Evolutionary conservation across 1,140 invertebrate genomes (phyloP), one percentile per base, ranked within the genome.

Genomic region (Heterodera schachtii): DNA sequence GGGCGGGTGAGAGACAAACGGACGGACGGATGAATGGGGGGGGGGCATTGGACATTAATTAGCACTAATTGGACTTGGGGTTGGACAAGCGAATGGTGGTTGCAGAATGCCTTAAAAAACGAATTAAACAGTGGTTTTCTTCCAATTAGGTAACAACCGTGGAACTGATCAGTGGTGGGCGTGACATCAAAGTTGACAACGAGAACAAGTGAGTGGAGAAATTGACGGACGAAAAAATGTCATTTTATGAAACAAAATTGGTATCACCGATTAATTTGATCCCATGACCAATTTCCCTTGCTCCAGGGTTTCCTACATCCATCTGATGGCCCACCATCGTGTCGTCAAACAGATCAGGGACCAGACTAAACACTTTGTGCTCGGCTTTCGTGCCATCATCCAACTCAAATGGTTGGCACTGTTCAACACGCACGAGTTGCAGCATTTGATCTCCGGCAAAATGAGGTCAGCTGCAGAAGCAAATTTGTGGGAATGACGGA

Each of bases 321-420:
- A 99, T 91, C 91, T 96, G 84, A 98, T 99, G 95, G 97, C 98
- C 3, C 95, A 97, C 90, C 98, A 98, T 90, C 93, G 96, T 82
- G 97, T 99, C 94, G 95, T 98, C 88, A 94, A 94, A 7, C 97
- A 98, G 92, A 98, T 97, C 81, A 94, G 95, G 87, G 95, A 98
- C 77, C 98, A 99, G 91, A 96, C 96, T 0, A 93, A 94, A 67
- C 95, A 96, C 8, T 99, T 99, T 89, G 96, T 97, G 52, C 94
- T 94, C 87, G 98, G 98, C 3, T 99, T 99, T 90, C 93, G 95
- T 82, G 95, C 95, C 8, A 95, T 99, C 76, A 94, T 99, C 64
- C 96, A 96, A 91, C 93, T 93, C 0, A 96, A 98, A 82, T 99
- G 97, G 96, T 91, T 99, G 11, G 93, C 94, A 0, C 92, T 99